Evolutionary conservation across 1,140 invertebrate species (phyloP).

Genomic region (Cyclina sinensis): DNA sequence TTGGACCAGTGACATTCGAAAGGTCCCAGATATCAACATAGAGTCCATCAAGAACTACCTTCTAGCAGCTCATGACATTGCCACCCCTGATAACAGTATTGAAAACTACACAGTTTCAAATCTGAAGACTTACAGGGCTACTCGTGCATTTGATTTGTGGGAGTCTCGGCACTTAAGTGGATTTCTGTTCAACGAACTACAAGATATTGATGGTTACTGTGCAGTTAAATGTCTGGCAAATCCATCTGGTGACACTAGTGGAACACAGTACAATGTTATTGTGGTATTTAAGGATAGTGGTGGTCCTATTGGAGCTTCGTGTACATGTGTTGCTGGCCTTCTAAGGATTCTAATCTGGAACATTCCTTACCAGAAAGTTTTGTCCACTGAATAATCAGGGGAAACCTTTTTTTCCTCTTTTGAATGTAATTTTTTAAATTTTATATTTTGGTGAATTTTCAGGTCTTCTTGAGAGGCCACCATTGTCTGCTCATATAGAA

Average conservation of each 20-base stretch:
- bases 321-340: too few relatives aligned
- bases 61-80: conserved; percentile 29
- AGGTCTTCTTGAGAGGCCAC: conserved; percentile 89
- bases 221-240: conserved; percentile 41
- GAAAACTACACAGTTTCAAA: background rate
- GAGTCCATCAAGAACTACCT: conserved; percentile 1
- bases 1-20: conserved; percentile 34
- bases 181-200: background rate
- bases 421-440: background rate
- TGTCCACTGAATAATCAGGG: too few relatives aligned
- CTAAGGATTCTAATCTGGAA: too few relatives aligned
- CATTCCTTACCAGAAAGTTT: background rate
- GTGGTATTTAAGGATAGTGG: too few relatives aligned
- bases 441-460: background rate
- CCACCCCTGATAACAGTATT: background rate
- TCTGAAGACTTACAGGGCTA: conserved; percentile 21
- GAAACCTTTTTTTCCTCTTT: too few relatives aligned
- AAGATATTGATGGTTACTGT: conserved; percentile 18
- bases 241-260: conserved; percentile 49
- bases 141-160: conserved; percentile 35
- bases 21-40: conserved; percentile 27
- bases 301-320: too few relatives aligned
- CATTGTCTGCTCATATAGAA: conserved; percentile 86
- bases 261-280: conserved; percentile 32
- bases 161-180: conserved; percentile 41